Evolutionary conservation across 2,797 vertebrate species (phyloP).

Genomic region (Kryptopterus vitreolus): DNA sequence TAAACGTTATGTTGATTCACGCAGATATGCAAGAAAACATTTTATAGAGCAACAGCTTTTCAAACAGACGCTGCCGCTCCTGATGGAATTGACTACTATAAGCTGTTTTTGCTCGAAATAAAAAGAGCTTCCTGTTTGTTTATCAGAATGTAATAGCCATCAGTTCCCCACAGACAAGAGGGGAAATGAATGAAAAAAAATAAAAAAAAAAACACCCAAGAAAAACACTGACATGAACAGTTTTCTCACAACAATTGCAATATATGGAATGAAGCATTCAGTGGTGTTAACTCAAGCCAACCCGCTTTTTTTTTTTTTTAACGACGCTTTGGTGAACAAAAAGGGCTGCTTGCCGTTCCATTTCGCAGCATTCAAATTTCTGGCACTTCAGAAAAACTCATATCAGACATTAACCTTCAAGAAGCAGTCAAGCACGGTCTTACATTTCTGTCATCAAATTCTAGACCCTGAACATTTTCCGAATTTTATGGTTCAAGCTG

Average conservation of each 20-base stretch:
- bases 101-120: conserved; percentile 56
- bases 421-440: conserved; percentile 49
- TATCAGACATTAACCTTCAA: conserved; percentile 44
- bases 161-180: conserved; percentile 63
- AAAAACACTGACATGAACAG: not conserved
- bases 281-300: conserved; percentile 32
- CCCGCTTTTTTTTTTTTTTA: not conserved
- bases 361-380: conserved; percentile 39
- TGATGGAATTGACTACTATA: conserved; percentile 62
- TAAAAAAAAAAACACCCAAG: not conserved
- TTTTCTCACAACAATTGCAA: conserved; percentile 26
- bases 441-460: conserved; percentile 51
- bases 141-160: conserved; percentile 64
- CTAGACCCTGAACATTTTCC: conserved; percentile 48
- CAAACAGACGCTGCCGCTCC: conserved; percentile 62
- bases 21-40: conserved; percentile 49
- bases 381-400: conserved; percentile 37
- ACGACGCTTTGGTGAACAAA: conserved; percentile 27
- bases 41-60: conserved; percentile 60
- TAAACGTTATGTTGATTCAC: conserved; percentile 46
- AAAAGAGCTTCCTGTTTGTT: conserved; percentile 60
- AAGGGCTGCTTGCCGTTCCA: conserved; percentile 41
- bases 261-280: conserved; percentile 20
- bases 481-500: conserved; percentile 50
- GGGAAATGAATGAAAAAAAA: conserved; percentile 26